Conservation (phyloP, 2,113 vertebrate genomes). For the Brachypodius melanocephalos region DNA sequence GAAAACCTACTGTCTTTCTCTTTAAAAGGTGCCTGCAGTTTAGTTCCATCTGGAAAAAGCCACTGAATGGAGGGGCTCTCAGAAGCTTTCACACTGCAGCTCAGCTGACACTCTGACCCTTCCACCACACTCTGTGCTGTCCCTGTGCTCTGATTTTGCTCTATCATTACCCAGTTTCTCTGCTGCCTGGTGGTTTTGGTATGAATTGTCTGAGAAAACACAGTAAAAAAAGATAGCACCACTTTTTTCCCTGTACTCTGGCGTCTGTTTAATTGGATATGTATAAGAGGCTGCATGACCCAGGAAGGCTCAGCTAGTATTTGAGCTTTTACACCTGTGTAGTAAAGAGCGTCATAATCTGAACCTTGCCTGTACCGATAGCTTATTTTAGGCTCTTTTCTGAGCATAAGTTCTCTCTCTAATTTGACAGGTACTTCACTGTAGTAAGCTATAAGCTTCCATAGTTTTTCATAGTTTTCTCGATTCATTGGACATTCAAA, state of each 20-base stretch:
- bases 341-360: conserved; percentile 81
- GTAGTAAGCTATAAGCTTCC: conserved; percentile 92
- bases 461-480: conserved; percentile 82
- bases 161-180: conserved; percentile 84
- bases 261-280: conserved; percentile 82
- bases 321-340: conserved; percentile 83
- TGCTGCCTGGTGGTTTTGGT: conserved; percentile 34
- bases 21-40: conserved; percentile 68
- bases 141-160: conserved; percentile 55
- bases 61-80: conserved; percentile 75
- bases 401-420: conserved; percentile 66
- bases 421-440: conserved; percentile 85
- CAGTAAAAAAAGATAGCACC: conserved; percentile 70
- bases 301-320: conserved; percentile 78
- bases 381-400: conserved; percentile 63
- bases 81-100: conserved; percentile 80
- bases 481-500: conserved; percentile 82
- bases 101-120: conserved; percentile 71
- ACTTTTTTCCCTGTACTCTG: conserved; percentile 80
- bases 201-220: conserved; percentile 59
- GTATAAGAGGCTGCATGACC: conserved; percentile 83
- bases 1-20: conserved; percentile 72
- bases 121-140: conserved; percentile 66
- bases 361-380: conserved; percentile 81
- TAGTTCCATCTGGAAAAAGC: conserved; percentile 82